phyloP scores from a whole-genome alignment of 2,888 invertebrate species.

The Dolomedes plantarius region DNA sequence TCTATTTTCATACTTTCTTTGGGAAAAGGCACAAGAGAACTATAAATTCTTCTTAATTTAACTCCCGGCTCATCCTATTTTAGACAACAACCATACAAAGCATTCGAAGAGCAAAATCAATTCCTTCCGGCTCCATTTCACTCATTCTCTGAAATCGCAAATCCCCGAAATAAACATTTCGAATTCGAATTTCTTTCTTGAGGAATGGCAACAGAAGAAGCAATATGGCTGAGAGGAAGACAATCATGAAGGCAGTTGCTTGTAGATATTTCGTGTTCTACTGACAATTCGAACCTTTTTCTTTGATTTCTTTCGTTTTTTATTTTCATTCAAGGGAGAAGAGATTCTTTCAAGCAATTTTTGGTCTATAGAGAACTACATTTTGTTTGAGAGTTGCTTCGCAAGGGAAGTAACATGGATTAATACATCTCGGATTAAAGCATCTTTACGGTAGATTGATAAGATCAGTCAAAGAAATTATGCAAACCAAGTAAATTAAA shows the following conservation, averaged over 20 bases:
- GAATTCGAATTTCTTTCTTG: neutral
- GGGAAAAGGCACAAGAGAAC: neutral
- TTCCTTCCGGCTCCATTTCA: conserved; percentile 18
- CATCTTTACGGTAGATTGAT: too few species aligned
- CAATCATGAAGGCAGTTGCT: conserved; percentile 9
- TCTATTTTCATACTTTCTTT: neutral
- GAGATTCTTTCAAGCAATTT: neutral
- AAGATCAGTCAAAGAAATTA: too few species aligned
- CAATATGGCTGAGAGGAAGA: neutral
- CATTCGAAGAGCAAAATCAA: conserved; percentile 9
- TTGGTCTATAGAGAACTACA: neutral
- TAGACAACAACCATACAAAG: neutral
- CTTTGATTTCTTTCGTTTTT: neutral
- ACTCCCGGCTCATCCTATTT: conserved; percentile 3
- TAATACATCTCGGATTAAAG: too few species aligned
- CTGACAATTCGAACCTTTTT: neutral
- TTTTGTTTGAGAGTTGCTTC: too few species aligned
- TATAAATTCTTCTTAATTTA: conserved; percentile 3
- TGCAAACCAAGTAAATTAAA: too few species aligned
- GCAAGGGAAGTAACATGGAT: too few species aligned
- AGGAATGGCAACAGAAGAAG: conserved; percentile 2
- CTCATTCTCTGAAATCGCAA: conserved; percentile 11
- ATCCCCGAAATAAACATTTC: conserved; percentile 6
- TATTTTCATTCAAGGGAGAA: neutral
- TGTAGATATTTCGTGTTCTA: conserved; percentile 12